Evolutionary conservation across 2,888 invertebrate species (phyloP).

Genomic region (Phania funesta): DNA sequence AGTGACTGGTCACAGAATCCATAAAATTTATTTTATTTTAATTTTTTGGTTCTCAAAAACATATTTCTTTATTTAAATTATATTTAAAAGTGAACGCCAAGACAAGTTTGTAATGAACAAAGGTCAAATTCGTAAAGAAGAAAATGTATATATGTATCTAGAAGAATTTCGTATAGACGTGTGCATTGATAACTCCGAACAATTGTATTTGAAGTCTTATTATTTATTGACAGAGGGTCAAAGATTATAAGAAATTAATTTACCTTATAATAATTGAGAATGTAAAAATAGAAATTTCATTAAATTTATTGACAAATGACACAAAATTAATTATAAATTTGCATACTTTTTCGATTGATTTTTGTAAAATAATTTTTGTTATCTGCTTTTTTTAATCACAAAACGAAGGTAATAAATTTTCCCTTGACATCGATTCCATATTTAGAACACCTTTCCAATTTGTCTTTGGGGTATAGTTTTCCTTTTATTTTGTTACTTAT

Average conservation of each 20-base stretch:
- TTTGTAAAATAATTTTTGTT: background rate
- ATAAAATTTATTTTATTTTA: too few relatives aligned
- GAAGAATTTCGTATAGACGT: too few relatives aligned
- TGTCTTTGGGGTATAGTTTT: slow-evolving; percentile 40
- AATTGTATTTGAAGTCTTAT: too few relatives aligned
- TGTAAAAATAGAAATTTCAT: background rate
- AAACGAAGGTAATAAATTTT: slow-evolving; percentile 20
- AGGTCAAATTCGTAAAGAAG: too few relatives aligned
- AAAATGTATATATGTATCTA: too few relatives aligned
- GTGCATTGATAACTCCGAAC: too few relatives aligned
- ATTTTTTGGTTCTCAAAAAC: too few relatives aligned
- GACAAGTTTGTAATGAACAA: too few relatives aligned
- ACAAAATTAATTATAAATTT: background rate
- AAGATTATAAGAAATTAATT: background rate
- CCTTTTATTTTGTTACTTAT: slow-evolving; percentile 28
- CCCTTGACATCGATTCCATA: slow-evolving; percentile 35
- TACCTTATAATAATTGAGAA: background rate
- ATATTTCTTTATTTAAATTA: too few relatives aligned
- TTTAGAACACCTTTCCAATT: slow-evolving; percentile 51
- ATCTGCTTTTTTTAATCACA: background rate
- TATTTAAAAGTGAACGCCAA: too few relatives aligned
- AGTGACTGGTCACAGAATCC: too few relatives aligned
- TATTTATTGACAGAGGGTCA: background rate
- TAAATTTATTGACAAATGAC: background rate
- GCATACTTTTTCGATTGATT: background rate